Conservation (phyloP, 2,797 vertebrate species). For the Xiphorhynchus erythropygius region DNA sequence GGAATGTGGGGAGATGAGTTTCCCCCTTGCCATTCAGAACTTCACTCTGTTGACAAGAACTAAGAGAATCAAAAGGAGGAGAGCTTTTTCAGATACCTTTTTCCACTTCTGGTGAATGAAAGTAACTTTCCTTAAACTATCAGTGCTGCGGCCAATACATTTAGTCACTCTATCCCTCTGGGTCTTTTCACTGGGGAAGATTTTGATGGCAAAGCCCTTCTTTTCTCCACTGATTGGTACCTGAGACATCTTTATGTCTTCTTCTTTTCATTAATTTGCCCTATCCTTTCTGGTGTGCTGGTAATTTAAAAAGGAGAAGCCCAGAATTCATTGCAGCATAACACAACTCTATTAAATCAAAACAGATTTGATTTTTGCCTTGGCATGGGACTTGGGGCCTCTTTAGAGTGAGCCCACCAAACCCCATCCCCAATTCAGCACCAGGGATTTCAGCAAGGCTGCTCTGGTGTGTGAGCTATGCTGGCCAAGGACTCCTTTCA, state of each 20-base stretch:
- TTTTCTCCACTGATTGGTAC: slow-evolving; percentile 17
- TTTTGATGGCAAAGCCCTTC: slow-evolving; percentile 54
- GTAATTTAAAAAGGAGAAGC: slow-evolving; percentile 6
- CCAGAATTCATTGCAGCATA: background rate
- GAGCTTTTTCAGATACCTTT: slow-evolving; percentile 11
- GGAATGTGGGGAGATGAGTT: slow-evolving; percentile 4
- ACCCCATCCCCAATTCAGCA: background rate
- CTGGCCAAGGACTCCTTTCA: background rate
- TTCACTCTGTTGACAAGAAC: slow-evolving; percentile 66
- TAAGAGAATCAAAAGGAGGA: slow-evolving; percentile 50
- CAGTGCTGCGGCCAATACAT: slow-evolving; percentile 27
- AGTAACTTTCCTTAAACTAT: slow-evolving; percentile 65
- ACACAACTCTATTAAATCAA: background rate
- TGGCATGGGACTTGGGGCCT: background rate
- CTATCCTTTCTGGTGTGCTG: background rate
- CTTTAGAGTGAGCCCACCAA: background rate
- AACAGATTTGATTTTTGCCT: background rate
- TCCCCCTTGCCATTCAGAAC: slow-evolving; percentile 23
- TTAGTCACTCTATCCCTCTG: slow-evolving; percentile 49
- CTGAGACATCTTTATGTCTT: background rate
- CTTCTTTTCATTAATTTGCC: slow-evolving; percentile 46
- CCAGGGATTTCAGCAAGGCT: background rate
- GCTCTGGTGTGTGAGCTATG: background rate
- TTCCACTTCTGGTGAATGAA: slow-evolving; percentile 41
- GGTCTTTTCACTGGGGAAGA: slow-evolving; percentile 42